phyloP scores from a whole-genome alignment of 1,140 invertebrate species.

The Drosophila pandora region DNA sequence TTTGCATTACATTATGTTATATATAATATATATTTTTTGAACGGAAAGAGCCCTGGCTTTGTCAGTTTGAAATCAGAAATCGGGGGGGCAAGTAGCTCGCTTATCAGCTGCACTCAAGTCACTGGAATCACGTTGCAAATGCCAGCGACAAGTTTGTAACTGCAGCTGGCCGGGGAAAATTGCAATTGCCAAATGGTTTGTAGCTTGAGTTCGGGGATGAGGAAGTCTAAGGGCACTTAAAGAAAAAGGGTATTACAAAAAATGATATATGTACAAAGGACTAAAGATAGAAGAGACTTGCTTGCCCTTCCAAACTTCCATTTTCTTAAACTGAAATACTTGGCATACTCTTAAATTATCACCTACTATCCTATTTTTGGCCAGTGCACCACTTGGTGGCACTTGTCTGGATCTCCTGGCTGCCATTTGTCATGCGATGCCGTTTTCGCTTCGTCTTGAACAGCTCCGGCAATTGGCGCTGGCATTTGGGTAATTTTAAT shows the following conservation, averaged over 20 bases:
- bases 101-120: conserved; percentile 47
- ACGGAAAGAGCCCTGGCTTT: conserved; percentile 15
- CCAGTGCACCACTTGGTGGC: conserved; percentile 45
- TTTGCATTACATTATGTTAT: conserved; percentile 19
- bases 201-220: background rate
- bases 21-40: background rate
- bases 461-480: conserved; percentile 45
- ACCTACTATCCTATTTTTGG: background rate
- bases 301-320: too few relatives aligned
- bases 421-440: conserved; percentile 73
- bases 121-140: conserved; percentile 63
- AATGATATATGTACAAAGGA: too few relatives aligned
- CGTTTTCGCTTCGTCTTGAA: conserved; percentile 21
- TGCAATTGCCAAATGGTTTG: conserved; percentile 39
- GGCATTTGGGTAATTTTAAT: conserved; percentile 67
- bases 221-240: background rate
- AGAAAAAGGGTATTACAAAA: background rate
- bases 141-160: conserved; percentile 51
- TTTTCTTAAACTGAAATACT: background rate
- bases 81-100: conserved; percentile 24
- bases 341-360: background rate
- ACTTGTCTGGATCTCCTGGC: conserved; percentile 53
- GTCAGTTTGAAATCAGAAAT: conserved; percentile 20
- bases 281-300: too few relatives aligned
- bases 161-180: conserved; percentile 14